These are phyloP conservation scores for Meandrina meandrites DNA, from an alignment of 92 coral and sea anemone species.

Conservation along the genomic window DNA sequence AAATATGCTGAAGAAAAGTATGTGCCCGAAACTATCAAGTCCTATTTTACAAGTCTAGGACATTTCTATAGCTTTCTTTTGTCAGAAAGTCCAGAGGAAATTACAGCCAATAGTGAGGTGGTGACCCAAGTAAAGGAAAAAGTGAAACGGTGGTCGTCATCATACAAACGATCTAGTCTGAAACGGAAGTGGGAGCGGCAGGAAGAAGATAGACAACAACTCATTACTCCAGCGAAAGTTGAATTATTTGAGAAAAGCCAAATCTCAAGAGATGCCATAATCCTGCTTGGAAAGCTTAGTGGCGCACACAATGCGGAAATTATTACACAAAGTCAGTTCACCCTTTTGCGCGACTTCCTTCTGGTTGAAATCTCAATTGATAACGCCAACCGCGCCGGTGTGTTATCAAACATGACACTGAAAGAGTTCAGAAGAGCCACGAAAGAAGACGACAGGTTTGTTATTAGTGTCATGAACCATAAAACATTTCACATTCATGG, in stretches of 20 bases:
- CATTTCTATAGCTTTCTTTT: slow-evolving; percentile 52
- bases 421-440: not conserved
- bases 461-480: slow-evolving; percentile 21
- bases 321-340: slow-evolving; percentile 31
- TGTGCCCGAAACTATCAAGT: slow-evolving; percentile 56
- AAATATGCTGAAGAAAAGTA: slow-evolving; percentile 19
- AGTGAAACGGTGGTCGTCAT: too few species aligned
- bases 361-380: slow-evolving; percentile 47
- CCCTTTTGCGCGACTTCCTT: slow-evolving; percentile 53
- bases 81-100: too few species aligned
- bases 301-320: not conserved
- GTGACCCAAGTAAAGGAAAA: too few species aligned
- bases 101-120: too few species aligned
- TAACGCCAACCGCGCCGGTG: slow-evolving; percentile 58
- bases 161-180: too few species aligned
- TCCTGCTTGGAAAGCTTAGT: too few species aligned
- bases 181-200: too few species aligned
- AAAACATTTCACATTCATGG: slow-evolving; percentile 61
- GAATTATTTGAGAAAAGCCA: too few species aligned
- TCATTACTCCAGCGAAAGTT: too few species aligned
- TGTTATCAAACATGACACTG: slow-evolving; percentile 39
- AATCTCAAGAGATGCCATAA: slow-evolving; percentile 36
- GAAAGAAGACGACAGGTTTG: not conserved
- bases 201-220: too few species aligned
- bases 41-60: slow-evolving; percentile 62